A percentile compares a stretch with the other conserved stretches of the same genome.
These are phyloP conservation scores for Hypocryptadius cinnamomeus DNA, from an alignment of 2,113 vertebrate species.

Conservation along the genomic window DNA sequence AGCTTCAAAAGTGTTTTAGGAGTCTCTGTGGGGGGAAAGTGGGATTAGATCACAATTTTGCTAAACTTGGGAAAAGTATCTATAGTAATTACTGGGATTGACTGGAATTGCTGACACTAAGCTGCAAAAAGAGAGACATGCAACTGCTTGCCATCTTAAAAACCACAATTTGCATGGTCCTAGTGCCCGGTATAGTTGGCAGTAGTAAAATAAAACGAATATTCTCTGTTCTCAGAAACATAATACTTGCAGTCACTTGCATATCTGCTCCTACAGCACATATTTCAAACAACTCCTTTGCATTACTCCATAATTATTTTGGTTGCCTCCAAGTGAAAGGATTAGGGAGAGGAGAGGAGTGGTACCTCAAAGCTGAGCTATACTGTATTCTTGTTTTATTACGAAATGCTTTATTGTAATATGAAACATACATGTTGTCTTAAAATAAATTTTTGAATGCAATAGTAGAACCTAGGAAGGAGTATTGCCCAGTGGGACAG, in stretches of 20 bases:
- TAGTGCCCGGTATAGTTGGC: not conserved
- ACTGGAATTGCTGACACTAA: not conserved
- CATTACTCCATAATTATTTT: not conserved
- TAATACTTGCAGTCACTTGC: not conserved
- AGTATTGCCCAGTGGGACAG: not conserved
- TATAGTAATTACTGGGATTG: not conserved
- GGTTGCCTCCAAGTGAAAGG: not conserved
- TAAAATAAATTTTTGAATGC: slow-evolving; percentile 3
- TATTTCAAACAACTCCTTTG: not conserved
- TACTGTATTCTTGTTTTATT: slow-evolving; percentile 13
- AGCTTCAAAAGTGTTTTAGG: slow-evolving; percentile 34
- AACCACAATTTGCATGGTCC: not conserved
- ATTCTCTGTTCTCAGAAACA: not conserved
- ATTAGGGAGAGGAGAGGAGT: not conserved
- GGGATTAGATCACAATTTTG: not conserved
- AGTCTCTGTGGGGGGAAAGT: not conserved
- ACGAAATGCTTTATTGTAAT: not conserved
- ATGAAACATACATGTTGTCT: not conserved
- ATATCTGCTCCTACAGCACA: not conserved
- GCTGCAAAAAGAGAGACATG: not conserved
- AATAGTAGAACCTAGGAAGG: not conserved
- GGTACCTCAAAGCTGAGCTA: not conserved
- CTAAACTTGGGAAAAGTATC: not conserved
- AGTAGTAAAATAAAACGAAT: not conserved
- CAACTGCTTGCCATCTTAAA: not conserved